Conservation (phyloP, 2,113 vertebrate genomes). For the Callopanchax toddi region DNA sequence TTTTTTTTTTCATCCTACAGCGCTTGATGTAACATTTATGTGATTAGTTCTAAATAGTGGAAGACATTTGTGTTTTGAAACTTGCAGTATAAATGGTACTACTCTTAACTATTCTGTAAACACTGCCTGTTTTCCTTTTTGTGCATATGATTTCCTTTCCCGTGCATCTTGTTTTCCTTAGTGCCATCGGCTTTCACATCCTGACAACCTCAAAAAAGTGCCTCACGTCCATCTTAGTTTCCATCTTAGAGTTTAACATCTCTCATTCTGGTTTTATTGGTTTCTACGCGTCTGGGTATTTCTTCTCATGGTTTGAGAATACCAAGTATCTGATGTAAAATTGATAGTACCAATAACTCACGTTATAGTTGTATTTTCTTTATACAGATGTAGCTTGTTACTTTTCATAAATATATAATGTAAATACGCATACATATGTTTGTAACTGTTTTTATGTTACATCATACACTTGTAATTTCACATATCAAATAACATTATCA, state of each 20-base stretch:
- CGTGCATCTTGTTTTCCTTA: constrained; percentile 67
- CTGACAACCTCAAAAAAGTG: constrained; percentile 92
- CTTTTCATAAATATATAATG: constrained; percentile 91
- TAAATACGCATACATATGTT: constrained; percentile 95
- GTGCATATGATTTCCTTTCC: constrained; percentile 55
- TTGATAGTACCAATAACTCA: constrained; percentile 90
- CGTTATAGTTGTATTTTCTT: constrained; percentile 89
- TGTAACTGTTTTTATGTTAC: constrained; percentile 94
- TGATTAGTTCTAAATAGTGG: constrained; percentile 81
- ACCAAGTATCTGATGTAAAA: constrained; percentile 88
- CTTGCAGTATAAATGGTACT: constrained; percentile 84
- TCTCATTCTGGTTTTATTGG: constrained; percentile 83
- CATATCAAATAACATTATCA: constrained; percentile 90
- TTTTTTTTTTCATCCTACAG: constrained; percentile 78
- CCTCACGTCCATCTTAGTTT: constrained; percentile 91
- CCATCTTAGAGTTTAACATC: constrained; percentile 86
- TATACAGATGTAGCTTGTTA: constrained; percentile 89
- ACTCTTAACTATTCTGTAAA: constrained; percentile 84
- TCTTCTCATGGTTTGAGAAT: constrained; percentile 80
- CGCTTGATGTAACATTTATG: constrained; percentile 83
- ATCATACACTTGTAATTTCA: constrained; percentile 93
- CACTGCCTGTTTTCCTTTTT: constrained; percentile 77
- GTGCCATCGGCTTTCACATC: constrained; percentile 84
- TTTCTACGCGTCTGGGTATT: constrained; percentile 80
- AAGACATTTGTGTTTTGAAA: constrained; percentile 83